Percentiles rank a stretch among this genome's conserved stretches.
Evolutionary conservation across 2,797 vertebrate species (phyloP).

Genomic region (Spondyliosoma cantharus): DNA sequence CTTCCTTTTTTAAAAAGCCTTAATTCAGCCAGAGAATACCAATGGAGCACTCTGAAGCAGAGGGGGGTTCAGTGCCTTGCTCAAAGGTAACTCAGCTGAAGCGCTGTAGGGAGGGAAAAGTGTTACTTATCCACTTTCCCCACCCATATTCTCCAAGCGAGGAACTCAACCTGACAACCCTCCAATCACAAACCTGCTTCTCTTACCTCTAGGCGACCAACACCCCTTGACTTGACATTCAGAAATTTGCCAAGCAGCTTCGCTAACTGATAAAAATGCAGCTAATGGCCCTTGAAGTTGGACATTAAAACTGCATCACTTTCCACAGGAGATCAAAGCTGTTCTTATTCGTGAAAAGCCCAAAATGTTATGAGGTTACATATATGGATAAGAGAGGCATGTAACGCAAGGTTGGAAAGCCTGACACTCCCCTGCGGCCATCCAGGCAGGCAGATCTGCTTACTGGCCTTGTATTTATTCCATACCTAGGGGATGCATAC

Average conservation of each 20-base stretch:
- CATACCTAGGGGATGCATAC: slow-evolving; percentile 86
- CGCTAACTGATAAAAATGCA: slow-evolving; percentile 77
- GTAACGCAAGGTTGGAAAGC: slow-evolving; percentile 63
- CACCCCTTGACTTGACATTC: slow-evolving; percentile 63
- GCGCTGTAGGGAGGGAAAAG: slow-evolving; percentile 31
- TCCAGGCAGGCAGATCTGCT: slow-evolving; percentile 72
- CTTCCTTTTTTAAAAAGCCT: background rate
- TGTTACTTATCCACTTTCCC: slow-evolving; percentile 54
- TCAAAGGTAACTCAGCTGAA: slow-evolving; percentile 58
- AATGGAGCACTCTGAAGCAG: background rate
- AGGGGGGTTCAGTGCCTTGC: slow-evolving; percentile 53
- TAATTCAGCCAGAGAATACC: background rate
- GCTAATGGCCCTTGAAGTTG: slow-evolving; percentile 82
- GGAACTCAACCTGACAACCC: slow-evolving; percentile 41
- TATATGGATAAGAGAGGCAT: slow-evolving; percentile 78
- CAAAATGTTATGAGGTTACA: slow-evolving; percentile 81
- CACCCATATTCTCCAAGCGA: slow-evolving; percentile 54
- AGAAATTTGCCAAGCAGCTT: slow-evolving; percentile 55
- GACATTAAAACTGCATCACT: slow-evolving; percentile 80
- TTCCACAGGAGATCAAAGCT: slow-evolving; percentile 83
- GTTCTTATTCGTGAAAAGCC: slow-evolving; percentile 78
- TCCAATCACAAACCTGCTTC: slow-evolving; percentile 56
- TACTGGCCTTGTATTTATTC: slow-evolving; percentile 78
- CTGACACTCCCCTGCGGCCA: slow-evolving; percentile 55
- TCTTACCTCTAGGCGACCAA: slow-evolving; percentile 51